These are phyloP conservation scores for Hesperophylax magnus DNA, from an alignment of 1,140 invertebrate genomes.

Conservation along the genomic window DNA sequence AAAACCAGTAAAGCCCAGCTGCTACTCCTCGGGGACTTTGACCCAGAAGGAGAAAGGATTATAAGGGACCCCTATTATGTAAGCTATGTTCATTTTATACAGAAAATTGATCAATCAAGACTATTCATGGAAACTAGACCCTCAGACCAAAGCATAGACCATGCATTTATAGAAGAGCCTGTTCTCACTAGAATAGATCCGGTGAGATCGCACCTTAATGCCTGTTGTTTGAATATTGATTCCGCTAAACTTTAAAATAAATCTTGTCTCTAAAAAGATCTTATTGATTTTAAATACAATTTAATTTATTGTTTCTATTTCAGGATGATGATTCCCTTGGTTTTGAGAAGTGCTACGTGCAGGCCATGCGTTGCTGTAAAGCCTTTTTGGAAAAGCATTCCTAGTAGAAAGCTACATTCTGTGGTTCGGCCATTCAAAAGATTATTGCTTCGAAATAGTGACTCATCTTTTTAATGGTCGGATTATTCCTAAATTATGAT, in stretches of 20 bases:
- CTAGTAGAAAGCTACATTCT: background rate
- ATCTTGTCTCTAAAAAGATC: too few relatives aligned
- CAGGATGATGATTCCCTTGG: conserved; percentile 75
- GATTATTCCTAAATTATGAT: background rate
- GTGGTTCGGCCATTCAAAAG: too few relatives aligned
- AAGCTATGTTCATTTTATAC: conserved; percentile 57
- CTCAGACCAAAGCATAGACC: too few relatives aligned
- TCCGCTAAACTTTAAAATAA: too few relatives aligned
- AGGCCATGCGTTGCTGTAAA: conserved; percentile 77
- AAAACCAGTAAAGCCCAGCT: conserved; percentile 78
- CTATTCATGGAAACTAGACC: too few relatives aligned
- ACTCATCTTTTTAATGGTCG: too few relatives aligned
- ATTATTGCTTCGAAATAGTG: too few relatives aligned
- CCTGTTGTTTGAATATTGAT: too few relatives aligned
- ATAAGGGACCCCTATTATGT: conserved; percentile 94
- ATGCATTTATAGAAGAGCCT: too few relatives aligned
- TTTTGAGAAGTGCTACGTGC: conserved; percentile 82
- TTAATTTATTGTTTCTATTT: conserved; percentile 40
- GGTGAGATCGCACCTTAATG: background rate
- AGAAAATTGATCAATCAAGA: too few relatives aligned
- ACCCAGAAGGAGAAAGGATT: conserved; percentile 82
- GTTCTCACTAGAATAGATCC: too few relatives aligned
- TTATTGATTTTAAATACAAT: too few relatives aligned
- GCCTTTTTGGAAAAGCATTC: conserved; percentile 74
- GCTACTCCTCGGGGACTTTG: conserved; percentile 84